Percentiles rank a stretch among this genome's conserved stretches.
Evolutionary conservation across 1,140 invertebrate species (phyloP).

Genomic region (Diorhabda sublineata): DNA sequence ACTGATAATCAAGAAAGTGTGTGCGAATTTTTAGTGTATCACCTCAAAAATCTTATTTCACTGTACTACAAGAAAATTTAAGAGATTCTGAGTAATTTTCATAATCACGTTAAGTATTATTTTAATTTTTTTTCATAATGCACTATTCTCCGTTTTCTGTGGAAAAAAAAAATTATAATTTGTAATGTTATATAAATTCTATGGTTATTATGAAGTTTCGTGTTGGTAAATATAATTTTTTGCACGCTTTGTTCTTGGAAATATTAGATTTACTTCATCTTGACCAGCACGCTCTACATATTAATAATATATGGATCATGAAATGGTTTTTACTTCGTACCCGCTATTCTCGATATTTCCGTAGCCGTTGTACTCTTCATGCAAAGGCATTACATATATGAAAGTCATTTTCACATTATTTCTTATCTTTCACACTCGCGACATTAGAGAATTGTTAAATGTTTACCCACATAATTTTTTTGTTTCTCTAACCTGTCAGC

Average conservation of each 20-base stretch:
- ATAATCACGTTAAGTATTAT: too few relatives aligned
- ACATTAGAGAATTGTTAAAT: too few relatives aligned
- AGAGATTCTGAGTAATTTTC: too few relatives aligned
- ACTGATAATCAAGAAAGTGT: too few relatives aligned
- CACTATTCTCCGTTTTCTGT: too few relatives aligned
- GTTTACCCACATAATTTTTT: too few relatives aligned
- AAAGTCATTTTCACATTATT: constrained; percentile 41
- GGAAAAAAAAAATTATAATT: too few relatives aligned
- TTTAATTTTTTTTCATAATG: too few relatives aligned
- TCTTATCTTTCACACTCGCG: constrained; percentile 1
- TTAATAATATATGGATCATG: neutral
- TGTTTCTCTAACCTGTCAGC: too few relatives aligned
- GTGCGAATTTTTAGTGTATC: too few relatives aligned
- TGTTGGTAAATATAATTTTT: constrained; percentile 16
- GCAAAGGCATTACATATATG: constrained; percentile 45
- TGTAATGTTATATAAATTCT: neutral
- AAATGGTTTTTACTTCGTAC: constrained; percentile 18
- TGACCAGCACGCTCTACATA: constrained; percentile 16
- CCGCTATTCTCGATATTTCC: constrained; percentile 41
- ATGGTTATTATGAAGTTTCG: constrained; percentile 11
- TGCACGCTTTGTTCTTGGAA: constrained; percentile 11
- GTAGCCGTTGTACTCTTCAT: constrained; percentile 43
- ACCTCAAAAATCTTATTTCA: too few relatives aligned
- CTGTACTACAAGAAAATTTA: too few relatives aligned
- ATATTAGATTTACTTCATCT: constrained; percentile 7